Conservation (phyloP, 2,797 vertebrate species). For the Vultur gryphus region DNA sequence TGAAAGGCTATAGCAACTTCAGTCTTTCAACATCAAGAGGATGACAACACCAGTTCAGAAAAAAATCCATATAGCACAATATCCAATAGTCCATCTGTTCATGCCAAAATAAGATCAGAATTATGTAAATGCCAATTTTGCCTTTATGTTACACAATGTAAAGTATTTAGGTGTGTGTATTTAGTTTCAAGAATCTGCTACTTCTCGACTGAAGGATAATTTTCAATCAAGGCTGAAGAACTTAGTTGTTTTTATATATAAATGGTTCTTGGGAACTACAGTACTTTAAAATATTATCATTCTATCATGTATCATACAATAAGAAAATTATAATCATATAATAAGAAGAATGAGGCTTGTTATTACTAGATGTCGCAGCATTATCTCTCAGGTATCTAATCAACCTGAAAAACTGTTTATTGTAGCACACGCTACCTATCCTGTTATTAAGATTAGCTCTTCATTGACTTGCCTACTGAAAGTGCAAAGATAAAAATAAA, state of each 20-base stretch:
- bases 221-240: not conserved
- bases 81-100: not conserved
- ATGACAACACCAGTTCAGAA: not conserved
- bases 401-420: not conserved
- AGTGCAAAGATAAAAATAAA: not conserved
- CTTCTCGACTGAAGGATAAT: not conserved
- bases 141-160: not conserved
- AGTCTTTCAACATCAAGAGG: fast-evolving
- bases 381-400: not conserved
- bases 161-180: not conserved
- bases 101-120: not conserved
- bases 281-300: not conserved
- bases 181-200: not conserved
- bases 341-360: not conserved
- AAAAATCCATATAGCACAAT: fast-evolving
- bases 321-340: not conserved
- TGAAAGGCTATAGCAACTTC: not conserved
- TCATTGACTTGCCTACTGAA: not conserved
- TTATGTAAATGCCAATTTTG: not conserved
- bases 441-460: not conserved
- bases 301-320: not conserved
- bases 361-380: not conserved
- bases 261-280: not conserved
- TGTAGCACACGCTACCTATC: fast-evolving
- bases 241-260: not conserved